Evolutionary conservation across 2,888 invertebrate species (phyloP).

Genomic region (Orthonevra nobilis): DNA sequence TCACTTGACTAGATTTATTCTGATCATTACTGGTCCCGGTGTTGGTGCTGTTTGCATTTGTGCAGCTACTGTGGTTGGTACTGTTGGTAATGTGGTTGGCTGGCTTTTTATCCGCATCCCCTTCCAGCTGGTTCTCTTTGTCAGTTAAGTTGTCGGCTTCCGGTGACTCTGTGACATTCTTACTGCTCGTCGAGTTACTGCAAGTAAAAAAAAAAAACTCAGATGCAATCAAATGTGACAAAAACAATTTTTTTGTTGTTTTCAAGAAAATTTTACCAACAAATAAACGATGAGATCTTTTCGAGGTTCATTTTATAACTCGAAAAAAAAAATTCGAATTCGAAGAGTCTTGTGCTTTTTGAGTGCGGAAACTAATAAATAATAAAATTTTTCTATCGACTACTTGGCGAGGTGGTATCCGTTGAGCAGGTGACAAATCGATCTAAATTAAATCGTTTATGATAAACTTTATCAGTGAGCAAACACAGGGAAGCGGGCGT

Average conservation of each 20-base stretch:
- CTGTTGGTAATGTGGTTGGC: constrained; percentile 24
- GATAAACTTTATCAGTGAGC: constrained; percentile 42
- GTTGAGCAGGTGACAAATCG: constrained; percentile 46
- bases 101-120: constrained; percentile 53
- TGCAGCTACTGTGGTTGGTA: constrained; percentile 38
- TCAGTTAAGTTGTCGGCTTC: constrained; percentile 68
- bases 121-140: constrained; percentile 63
- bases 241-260: neutral
- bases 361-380: constrained; percentile 17
- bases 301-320: constrained; percentile 67
- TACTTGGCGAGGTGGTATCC: neutral
- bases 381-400: constrained; percentile 16
- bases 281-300: constrained; percentile 57
- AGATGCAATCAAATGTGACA: constrained; percentile 9
- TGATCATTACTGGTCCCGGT: constrained; percentile 56
- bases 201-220: constrained; percentile 18
- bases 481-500: constrained; percentile 29
- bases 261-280: constrained; percentile 47
- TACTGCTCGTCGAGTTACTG: constrained; percentile 60
- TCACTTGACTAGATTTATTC: constrained; percentile 71
- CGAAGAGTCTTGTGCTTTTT: neutral
- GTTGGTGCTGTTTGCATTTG: constrained; percentile 40
- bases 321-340: neutral
- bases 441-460: constrained; percentile 40
- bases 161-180: constrained; percentile 58